phyloP scores from a whole-genome alignment of 2,797 vertebrate species.

The Tenualosa thibaudeaui region DNA sequence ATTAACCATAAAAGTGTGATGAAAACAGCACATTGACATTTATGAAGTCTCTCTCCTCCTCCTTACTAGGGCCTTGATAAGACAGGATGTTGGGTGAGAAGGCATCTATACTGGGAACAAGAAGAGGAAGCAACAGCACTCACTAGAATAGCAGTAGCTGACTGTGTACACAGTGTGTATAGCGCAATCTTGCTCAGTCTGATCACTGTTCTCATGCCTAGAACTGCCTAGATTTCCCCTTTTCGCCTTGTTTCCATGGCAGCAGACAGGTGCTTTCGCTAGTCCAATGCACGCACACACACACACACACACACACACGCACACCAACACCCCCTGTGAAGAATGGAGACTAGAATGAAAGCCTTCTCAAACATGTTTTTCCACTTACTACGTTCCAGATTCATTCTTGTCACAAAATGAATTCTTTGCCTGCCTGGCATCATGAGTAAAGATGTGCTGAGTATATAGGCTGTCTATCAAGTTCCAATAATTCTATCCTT shows the following conservation, averaged over 20 bases:
- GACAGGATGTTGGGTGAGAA: conserved; percentile 24
- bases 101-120: conserved; percentile 41
- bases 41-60: background rate
- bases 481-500: background rate
- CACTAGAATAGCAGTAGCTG: conserved; percentile 46
- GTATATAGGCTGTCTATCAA: too few species aligned
- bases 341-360: background rate
- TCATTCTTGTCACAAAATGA: background rate
- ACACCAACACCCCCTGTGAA: background rate
- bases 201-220: background rate
- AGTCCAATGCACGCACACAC: conserved; percentile 14
- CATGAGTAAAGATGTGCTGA: background rate
- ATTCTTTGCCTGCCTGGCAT: background rate
- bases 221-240: background rate
- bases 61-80: too few species aligned
- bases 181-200: background rate
- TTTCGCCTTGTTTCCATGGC: conserved; percentile 23
- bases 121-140: conserved; percentile 52
- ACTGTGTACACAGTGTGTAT: background rate
- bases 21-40: background rate
- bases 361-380: background rate
- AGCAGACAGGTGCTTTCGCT: conserved; percentile 18
- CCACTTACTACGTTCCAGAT: background rate
- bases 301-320: background rate
- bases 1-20: background rate